phyloP scores from a whole-genome alignment of 2,888 invertebrate species.

The Caradrina kadenii region DNA sequence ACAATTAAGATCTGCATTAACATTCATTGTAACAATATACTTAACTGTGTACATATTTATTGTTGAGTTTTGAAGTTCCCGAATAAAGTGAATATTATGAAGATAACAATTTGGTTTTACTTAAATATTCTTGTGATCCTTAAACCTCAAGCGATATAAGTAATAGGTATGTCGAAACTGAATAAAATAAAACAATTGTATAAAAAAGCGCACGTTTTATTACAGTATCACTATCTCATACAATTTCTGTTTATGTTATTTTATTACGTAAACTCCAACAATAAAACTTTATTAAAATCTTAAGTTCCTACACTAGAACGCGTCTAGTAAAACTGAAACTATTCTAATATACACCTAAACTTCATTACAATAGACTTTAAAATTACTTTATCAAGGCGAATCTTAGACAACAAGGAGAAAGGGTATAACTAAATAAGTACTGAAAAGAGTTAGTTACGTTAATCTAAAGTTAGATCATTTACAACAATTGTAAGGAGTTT shows the following conservation, averaged over 20 bases:
- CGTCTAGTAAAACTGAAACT: constrained; percentile 70
- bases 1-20: constrained; percentile 58
- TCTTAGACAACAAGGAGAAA: constrained; percentile 63
- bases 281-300: constrained; percentile 65
- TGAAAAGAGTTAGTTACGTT: constrained; percentile 56
- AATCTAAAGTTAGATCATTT: constrained; percentile 55
- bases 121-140: too few species aligned
- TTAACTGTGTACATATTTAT: constrained; percentile 50
- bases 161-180: too few species aligned
- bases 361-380: constrained; percentile 63
- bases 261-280: constrained; percentile 69
- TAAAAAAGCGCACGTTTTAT: constrained; percentile 78
- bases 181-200: constrained; percentile 50
- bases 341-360: constrained; percentile 64
- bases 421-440: constrained; percentile 62
- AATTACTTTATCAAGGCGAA: constrained; percentile 68
- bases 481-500: constrained; percentile 59
- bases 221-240: constrained; percentile 76
- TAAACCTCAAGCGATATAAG: too few species aligned
- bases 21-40: constrained; percentile 35
- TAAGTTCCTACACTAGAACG: constrained; percentile 61
- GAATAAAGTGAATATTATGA: constrained; percentile 46
- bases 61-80: constrained; percentile 44
- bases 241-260: constrained; percentile 69
- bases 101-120: neutral